Evolutionary conservation across 2,113 vertebrate species (phyloP).

Genomic region (Rhynchomys soricoides): DNA sequence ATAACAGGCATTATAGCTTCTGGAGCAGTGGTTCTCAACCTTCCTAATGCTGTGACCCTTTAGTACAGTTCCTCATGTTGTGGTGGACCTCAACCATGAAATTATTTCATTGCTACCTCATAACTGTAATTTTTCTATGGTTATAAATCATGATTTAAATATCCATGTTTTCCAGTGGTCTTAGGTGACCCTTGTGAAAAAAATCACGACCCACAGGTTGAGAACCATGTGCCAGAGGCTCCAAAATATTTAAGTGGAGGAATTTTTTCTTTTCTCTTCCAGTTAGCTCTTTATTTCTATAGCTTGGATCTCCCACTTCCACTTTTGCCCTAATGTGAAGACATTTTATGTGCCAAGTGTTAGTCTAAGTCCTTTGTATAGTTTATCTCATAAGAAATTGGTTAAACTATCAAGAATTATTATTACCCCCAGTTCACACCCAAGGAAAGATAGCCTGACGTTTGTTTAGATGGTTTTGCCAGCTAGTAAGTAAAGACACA

Average conservation of each 20-base stretch:
- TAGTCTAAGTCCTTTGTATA: not conserved
- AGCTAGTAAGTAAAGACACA: not conserved
- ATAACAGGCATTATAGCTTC: not conserved
- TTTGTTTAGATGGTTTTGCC: slow-evolving; percentile 22
- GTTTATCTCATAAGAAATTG: slow-evolving; percentile 23
- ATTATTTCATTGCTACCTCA: not conserved
- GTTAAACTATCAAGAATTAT: slow-evolving; percentile 5
- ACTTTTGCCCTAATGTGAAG: not conserved
- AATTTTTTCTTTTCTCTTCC: not conserved
- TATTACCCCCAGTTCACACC: not conserved
- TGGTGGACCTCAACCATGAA: not conserved
- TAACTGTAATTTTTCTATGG: not conserved
- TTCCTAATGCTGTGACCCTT: not conserved
- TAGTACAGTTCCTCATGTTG: not conserved
- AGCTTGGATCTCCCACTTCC: not conserved
- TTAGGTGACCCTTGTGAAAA: not conserved
- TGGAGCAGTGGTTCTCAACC: not conserved
- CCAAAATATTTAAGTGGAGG: not conserved
- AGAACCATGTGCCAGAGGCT: not conserved
- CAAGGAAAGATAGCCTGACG: not conserved
- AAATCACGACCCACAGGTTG: not conserved
- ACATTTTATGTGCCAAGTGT: not conserved
- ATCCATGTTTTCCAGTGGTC: not conserved
- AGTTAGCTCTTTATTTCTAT: not conserved
- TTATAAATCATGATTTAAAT: not conserved